Evolutionary conservation across 2,888 invertebrate species (phyloP), one percentile per base, ranked within the genome.

Genomic region (Drosophila kambysellisi): DNA sequence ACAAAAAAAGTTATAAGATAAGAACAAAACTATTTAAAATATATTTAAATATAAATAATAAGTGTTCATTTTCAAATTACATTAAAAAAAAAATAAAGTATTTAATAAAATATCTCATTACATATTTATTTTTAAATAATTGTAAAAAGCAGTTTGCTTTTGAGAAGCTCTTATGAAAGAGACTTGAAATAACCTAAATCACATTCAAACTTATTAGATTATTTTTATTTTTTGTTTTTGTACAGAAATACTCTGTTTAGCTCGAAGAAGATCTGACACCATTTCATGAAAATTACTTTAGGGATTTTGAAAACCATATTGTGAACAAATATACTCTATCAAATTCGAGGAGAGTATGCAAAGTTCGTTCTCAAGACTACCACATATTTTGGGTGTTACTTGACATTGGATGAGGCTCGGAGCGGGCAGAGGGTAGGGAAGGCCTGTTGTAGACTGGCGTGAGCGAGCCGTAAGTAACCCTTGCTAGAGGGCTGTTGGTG

Each of bases 401-500:
- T 65, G 70, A 52, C 56, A 33, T 53, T 29, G 61, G 43, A 37
- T 29, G 63, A 37, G 51, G 29, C 46, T 70, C 37, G 37, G 15
- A 20, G 20, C 15, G 20, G 20, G 20, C 15, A 46, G 46, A 25
- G 39, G 30, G 30, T 20, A 43, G 61, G 60, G 37, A 65, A 56
- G 79, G 62, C 70, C 66, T 46, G 15, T 25, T 46, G 43, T 46
- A 51, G 43, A 48, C 58, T 69, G 59, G 71, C 66, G 68, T 83
- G 90, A 78, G 83, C 78, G 68, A 74, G 78, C 67, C 70, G 82
- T 67, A 74, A 84, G 79, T 75, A 79, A 71, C 82, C 71, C 64
- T 68, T 43, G 72, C 54, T 50, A 53, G 52, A 53, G 52, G 39
- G 58, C 63, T 67, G 72, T 82, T 56, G 69, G 64, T 41, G 81